Conservation (phyloP, 2,797 vertebrate genomes). For the Sandelia bainsii region DNA sequence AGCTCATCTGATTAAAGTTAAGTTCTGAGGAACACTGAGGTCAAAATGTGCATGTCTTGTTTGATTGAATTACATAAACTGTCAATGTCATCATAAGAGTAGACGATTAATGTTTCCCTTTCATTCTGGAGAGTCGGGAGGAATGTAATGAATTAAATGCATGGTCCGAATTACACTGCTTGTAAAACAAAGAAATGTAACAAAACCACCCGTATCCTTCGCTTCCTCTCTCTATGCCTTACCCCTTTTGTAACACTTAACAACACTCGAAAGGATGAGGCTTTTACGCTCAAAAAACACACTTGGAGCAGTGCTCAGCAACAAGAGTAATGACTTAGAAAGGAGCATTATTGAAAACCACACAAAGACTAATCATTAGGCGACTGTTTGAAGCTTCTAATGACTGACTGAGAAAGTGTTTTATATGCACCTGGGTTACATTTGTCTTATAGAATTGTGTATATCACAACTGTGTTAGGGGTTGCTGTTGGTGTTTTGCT, state of each 20-base stretch:
- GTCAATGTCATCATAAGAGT: slow-evolving; percentile 1
- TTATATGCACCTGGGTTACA: slow-evolving; percentile 15
- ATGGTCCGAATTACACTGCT: slow-evolving; percentile 30
- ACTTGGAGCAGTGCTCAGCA: slow-evolving; percentile 17
- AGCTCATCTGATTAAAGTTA: slow-evolving; percentile 50
- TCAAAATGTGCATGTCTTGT: slow-evolving; percentile 49
- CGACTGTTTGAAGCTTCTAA: slow-evolving; percentile 34
- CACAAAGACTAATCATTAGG: slow-evolving; percentile 25
- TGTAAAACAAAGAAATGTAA: slow-evolving; percentile 18
- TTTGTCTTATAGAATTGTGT: background rate
- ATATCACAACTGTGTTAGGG: background rate
- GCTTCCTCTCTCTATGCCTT: background rate
- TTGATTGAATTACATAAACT: slow-evolving; percentile 47
- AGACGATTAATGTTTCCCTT: slow-evolving; percentile 29
- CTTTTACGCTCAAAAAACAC: slow-evolving; percentile 44
- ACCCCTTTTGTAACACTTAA: slow-evolving; percentile 17
- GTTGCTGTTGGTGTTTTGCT: background rate
- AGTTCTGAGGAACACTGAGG: slow-evolving; percentile 32
- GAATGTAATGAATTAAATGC: slow-evolving; percentile 28
- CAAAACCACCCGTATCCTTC: background rate
- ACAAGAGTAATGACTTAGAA: slow-evolving; percentile 43
- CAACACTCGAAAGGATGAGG: slow-evolving; percentile 18
- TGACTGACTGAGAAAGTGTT: slow-evolving; percentile 15
- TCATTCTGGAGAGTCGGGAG: slow-evolving; percentile 3
- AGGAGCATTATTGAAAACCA: slow-evolving; percentile 21